Evolutionary conservation across 2,888 invertebrate species (phyloP).

Genomic region (Polyploca ridens): DNA sequence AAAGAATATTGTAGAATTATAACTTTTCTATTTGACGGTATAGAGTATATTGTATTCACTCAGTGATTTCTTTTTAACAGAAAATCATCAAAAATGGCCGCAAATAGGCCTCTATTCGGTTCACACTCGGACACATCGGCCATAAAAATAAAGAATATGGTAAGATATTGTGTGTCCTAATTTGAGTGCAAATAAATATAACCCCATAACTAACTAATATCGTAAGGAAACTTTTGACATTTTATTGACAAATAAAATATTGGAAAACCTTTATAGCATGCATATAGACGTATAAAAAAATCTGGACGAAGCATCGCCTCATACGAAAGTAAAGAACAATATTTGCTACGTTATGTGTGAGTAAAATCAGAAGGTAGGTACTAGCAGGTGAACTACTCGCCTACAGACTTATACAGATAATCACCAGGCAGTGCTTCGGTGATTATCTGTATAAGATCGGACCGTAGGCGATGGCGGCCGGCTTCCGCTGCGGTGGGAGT

Average conservation of each 20-base stretch:
- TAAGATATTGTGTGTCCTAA: slow-evolving; percentile 53
- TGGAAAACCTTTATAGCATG: neutral
- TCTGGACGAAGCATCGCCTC: too few relatives aligned
- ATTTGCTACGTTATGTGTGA: too few relatives aligned
- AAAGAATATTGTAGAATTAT: too few relatives aligned
- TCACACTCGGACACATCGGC: slow-evolving; percentile 88
- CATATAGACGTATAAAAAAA: neutral
- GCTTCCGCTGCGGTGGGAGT: too few relatives aligned
- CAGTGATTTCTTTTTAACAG: slow-evolving; percentile 2
- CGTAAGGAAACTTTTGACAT: neutral
- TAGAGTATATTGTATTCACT: neutral
- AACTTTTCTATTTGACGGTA: too few relatives aligned
- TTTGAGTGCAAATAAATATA: neutral
- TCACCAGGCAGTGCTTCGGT: too few relatives aligned
- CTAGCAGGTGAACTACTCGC: too few relatives aligned
- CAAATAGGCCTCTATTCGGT: slow-evolving; percentile 70
- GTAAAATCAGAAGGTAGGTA: too few relatives aligned
- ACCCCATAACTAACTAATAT: neutral
- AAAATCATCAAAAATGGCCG: slow-evolving; percentile 48
- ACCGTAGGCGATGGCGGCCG: too few relatives aligned
- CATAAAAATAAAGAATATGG: slow-evolving; percentile 82
- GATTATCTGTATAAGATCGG: too few relatives aligned
- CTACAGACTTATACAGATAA: too few relatives aligned
- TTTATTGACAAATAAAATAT: neutral
- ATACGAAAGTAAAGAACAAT: too few relatives aligned